Base-by-base conservation (phyloP, 2,797 vertebrate genomes). In the Denticeps clupeoides region DNA sequence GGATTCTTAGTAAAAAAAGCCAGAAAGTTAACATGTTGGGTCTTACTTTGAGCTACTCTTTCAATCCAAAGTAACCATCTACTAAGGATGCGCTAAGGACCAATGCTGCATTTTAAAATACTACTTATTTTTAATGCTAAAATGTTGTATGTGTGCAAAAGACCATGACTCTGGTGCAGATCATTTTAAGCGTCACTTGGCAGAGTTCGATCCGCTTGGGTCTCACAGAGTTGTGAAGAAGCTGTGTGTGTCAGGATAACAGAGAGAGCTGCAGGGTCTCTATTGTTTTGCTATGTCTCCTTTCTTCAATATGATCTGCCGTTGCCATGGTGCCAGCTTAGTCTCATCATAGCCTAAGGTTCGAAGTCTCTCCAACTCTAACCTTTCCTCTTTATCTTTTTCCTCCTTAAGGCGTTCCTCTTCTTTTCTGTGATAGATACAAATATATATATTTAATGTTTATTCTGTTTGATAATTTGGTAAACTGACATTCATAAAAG, bases 231-330 rank as follows among this genome's bases (percentile, higher is more conserved):
- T 51, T 29, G 22, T 16, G 54, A 42, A 46, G 49, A 50, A 59
- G 5, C 32, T 19, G 26, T 31, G 59, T 47, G 48, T 41, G 41
- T 46, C 48, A 32, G 27, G 26, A 15, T 28, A 31, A 29, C 24
- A 46, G 33, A 24, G 37, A 42, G 31, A 41, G 15, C 42, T 4
- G 40, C 23, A 44, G 59, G 21, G 18, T 44, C 53, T 49, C 84
- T 88, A 89, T 71, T 92, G 75, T 85, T 99, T 99, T 55, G 86
- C 82, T 71, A 89, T 83, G 62, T 97, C 93, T 64, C 93, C 94
- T 75, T 97, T 97, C 85, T 90, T 97, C 69, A 99, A 80, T 72
- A 99, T 90, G 70, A 99, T 85, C 80, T 99, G 92, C 65, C 90
- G 78, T 71, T 99, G 94, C 94, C 94, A 99, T 25, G 94, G 93